Evolutionary conservation across 2,113 vertebrate genomes (phyloP), one percentile per base, ranked within the genome.

Genomic region (Oenanthe oenanthe): DNA sequence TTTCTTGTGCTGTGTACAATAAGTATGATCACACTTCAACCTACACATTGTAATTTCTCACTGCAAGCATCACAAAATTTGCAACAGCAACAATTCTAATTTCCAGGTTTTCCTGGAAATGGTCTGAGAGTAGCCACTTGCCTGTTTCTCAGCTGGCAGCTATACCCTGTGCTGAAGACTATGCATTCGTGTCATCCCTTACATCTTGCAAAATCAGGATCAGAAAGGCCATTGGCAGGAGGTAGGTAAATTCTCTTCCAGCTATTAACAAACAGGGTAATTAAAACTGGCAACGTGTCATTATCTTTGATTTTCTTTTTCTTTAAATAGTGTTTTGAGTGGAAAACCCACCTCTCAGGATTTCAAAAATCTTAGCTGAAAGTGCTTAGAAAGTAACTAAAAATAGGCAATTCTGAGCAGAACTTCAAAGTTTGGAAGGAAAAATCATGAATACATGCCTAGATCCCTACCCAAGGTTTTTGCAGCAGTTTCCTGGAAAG

Each of bases 321-420:
- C 13, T 31, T 36, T 0, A 24, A 38, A n/a, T 68, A 42, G 28
- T 28, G 20, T 24, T 85, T 79, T 8, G 40, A 78, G 38, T 71
- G 47, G 60, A 68, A 93, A 88, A 28, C 3, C 9, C 15, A n/a
- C 7, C 22, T 70, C 34, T 70, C 24, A 67, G 53, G 22, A 73
- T 36, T 70, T 60, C 21, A 56, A 57, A 61, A 86, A 22, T 63
- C 75, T 67, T 83, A 70, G 32, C 12, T 86, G 26, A 76, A 88
- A 95, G 85, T 22, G 40, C 57, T 94, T 85, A 83, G 73, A 66
- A 88, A 93, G 75, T 58, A 84, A 72, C 22, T 73, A 70, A 89
- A 95, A 90, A 53, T 19, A 80, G 58, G 42, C n/a, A 70, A 47
- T 72, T 92, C 72, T 56, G 40, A 90, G 56, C 43, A 65, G 56